Percentiles rank a stretch among this genome's conserved stretches.
Conservation (phyloP, 2,888 invertebrate genomes). For the Meandrusa payeni region DNA sequence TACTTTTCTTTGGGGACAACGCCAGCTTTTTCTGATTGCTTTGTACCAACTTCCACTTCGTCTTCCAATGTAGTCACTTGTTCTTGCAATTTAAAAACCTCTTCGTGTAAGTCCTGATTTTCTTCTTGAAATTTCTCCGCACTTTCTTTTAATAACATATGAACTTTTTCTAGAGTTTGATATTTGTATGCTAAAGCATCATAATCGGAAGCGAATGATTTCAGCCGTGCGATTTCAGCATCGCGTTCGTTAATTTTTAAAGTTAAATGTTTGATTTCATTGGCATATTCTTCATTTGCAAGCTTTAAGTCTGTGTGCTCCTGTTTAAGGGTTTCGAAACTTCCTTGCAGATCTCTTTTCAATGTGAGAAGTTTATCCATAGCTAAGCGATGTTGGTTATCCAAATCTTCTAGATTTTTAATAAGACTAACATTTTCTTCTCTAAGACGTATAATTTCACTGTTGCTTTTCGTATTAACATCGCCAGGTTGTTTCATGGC, state of each 20-base stretch:
- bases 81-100: conserved; percentile 72
- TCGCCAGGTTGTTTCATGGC: conserved; percentile 54
- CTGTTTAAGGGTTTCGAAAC: conserved; percentile 69
- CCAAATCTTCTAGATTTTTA: conserved; percentile 85
- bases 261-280: conserved; percentile 63
- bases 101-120: conserved; percentile 76
- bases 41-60: conserved; percentile 58
- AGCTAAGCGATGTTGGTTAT: conserved; percentile 86
- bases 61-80: conserved; percentile 70
- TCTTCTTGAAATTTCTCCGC: conserved; percentile 77
- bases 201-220: conserved; percentile 47
- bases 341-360: conserved; percentile 77
- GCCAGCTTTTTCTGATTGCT: conserved; percentile 48
- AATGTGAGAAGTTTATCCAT: conserved; percentile 80
- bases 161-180: conserved; percentile 69
- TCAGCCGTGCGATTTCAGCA: conserved; percentile 53
- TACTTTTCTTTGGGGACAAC: conserved; percentile 59
- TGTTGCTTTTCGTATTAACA: conserved; percentile 36
- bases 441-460: conserved; percentile 72
- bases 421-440: conserved; percentile 81
- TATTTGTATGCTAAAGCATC: conserved; percentile 70
- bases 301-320: conserved; percentile 70
- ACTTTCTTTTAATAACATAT: conserved; percentile 65
- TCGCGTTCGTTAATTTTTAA: conserved; percentile 69
- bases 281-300: conserved; percentile 65